Evolutionary conservation across 2,888 invertebrate species (phyloP).

Genomic region (Stegana nigrithorax): DNA sequence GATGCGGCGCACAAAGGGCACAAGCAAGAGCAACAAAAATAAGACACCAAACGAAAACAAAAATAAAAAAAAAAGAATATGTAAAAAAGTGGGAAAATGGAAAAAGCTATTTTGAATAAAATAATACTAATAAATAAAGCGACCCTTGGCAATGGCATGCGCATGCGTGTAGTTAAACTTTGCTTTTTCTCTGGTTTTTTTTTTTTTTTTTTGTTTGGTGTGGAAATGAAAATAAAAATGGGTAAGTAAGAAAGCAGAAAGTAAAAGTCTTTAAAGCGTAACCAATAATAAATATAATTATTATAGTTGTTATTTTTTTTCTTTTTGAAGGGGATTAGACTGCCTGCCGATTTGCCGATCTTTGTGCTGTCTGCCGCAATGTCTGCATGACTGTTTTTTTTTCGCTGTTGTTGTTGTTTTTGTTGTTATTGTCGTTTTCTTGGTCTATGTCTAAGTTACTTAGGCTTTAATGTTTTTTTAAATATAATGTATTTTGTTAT

Average conservation of each 20-base stretch:
- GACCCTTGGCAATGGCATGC: neutral
- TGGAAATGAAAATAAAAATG: neutral
- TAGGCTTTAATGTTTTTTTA: neutral
- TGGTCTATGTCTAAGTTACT: too few species aligned
- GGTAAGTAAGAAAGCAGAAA: neutral
- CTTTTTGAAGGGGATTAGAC: too few species aligned
- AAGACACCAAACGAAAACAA: neutral
- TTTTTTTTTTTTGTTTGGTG: neutral
- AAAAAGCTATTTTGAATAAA: neutral
- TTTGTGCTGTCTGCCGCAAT: too few species aligned
- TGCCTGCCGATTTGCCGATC: too few species aligned
- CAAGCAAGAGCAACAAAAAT: neutral
- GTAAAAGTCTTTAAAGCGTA: constrained; percentile 15
- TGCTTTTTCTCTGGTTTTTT: too few species aligned
- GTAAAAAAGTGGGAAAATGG: too few species aligned
- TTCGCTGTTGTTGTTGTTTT: too few species aligned
- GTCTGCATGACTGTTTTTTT: neutral
- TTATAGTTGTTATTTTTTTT: too few species aligned
- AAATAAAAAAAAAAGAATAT: neutral
- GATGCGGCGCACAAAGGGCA: too few species aligned
- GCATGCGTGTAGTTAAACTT: neutral
- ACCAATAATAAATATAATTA: neutral
- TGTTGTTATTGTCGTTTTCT: too few species aligned
- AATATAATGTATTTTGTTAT: neutral
- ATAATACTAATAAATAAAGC: neutral